Evolutionary conservation across 30 jellyfish, hydroid and myxozoan species (phyloP), one percentile per base, ranked within the genome.

Genomic region (Turritopsis rubra): DNA sequence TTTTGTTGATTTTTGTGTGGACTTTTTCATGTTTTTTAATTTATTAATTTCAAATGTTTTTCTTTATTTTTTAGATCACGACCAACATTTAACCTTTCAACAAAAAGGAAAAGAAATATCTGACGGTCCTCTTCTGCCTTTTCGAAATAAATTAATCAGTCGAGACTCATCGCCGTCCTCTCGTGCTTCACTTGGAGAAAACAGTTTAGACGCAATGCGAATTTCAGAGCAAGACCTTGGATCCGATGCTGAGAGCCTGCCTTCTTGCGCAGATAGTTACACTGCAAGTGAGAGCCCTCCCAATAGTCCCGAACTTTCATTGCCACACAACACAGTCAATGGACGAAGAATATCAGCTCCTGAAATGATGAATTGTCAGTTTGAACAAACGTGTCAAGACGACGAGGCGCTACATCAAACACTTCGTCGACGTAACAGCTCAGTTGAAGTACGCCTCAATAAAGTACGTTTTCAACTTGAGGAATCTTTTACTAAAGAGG

Each of bases 401-500:
- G 23, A 9, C 9, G 65, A 30, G 9, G 82, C 21, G 24, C 20
- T 18, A 18, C 20, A 26, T 20, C 24, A 29, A 9, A 29, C 28
- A 23, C 52, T 53, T 7, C 85, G 79, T 0, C 85, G 85, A 7
- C 28, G 85, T 25, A 29, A 78, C 53, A 78, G 85, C 53, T 78
- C 85, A 1, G 79, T 78, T 21, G 85, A 78, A 29, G 85, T 25
- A 23, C 52, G 80, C 24, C 27, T 77, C 24, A 78, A 52, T 26
- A 31, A 22, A 21, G 85, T 78, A 8, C 28, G 85, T 16, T 31
- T 31, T 78, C 30, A 78, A 21, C 85, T 78, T 1, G 79, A 78
- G 28, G 85, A 78, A 53, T 78, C 85, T 8, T 78, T 78, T 53
- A 78, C 23, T 25, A 52, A 31, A 53, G 85, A 78, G 29, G 85